phyloP scores from a whole-genome alignment of 2,113 vertebrate genomes.

The Pycnonotus jocosus region DNA sequence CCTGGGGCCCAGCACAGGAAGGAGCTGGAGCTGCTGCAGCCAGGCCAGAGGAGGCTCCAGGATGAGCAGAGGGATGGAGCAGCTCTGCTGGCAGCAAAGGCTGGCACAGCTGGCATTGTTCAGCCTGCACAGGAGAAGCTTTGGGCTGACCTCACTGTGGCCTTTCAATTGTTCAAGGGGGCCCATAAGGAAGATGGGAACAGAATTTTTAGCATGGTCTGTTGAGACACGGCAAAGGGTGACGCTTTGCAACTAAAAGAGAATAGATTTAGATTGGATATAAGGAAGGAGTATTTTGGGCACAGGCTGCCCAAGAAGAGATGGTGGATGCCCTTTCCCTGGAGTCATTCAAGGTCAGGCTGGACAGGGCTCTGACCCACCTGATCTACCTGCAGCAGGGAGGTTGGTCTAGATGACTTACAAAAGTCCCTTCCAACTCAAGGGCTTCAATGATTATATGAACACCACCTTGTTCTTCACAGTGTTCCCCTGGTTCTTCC shows the following conservation, averaged over 20 bases:
- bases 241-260: neutral
- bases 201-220: neutral
- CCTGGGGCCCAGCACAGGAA: neutral
- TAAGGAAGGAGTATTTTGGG: neutral
- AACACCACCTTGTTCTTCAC: neutral
- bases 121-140: neutral
- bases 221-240: neutral
- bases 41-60: neutral
- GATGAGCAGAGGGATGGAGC: neutral
- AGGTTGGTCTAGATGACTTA: neutral
- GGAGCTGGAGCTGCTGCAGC: neutral
- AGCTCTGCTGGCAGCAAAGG: neutral
- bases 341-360: neutral
- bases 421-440: neutral
- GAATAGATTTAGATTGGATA: neutral
- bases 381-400: neutral
- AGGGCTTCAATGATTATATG: neutral
- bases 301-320: neutral
- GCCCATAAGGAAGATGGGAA: neutral
- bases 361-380: neutral
- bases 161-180: rapidly evolving
- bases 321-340: neutral
- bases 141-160: rapidly evolving
- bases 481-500: neutral
- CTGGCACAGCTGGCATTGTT: rapidly evolving